These are phyloP conservation scores for Cheilosia soror DNA, from an alignment of 2,888 invertebrate species.

Conservation along the genomic window DNA sequence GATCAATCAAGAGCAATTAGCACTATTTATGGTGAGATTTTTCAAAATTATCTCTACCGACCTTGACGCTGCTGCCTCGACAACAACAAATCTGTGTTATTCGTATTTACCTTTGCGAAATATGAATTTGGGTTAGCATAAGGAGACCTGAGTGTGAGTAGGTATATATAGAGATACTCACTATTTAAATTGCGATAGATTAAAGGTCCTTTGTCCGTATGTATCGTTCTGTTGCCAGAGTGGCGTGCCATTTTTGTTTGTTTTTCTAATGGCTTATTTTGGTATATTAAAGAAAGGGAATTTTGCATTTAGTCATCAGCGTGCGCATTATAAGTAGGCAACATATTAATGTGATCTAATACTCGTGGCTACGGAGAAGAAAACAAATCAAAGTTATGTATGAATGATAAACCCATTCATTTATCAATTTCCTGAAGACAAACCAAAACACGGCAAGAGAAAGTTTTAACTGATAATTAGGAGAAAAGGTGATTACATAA, in stretches of 20 bases:
- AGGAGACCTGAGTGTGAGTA: neutral
- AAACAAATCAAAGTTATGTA: slow-evolving; percentile 21
- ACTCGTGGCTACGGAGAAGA: neutral
- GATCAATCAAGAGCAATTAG: slow-evolving; percentile 68
- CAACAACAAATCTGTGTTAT: slow-evolving; percentile 31
- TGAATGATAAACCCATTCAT: slow-evolving; percentile 35
- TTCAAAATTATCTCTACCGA: slow-evolving; percentile 30
- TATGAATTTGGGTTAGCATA: slow-evolving; percentile 18
- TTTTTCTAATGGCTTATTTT: slow-evolving; percentile 7
- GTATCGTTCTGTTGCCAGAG: too few relatives aligned
- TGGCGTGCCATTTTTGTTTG: slow-evolving; percentile 9
- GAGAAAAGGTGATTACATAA: slow-evolving; percentile 60
- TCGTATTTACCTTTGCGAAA: slow-evolving; percentile 38
- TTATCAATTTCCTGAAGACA: slow-evolving; percentile 49
- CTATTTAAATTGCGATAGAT: neutral
- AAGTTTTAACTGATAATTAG: slow-evolving; percentile 61
- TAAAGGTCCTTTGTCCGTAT: too few relatives aligned
- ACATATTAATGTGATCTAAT: neutral
- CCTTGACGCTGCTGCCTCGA: slow-evolving; percentile 31
- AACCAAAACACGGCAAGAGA: slow-evolving; percentile 50
- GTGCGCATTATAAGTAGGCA: neutral
- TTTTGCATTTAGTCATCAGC: too few relatives aligned
- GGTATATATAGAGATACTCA: neutral
- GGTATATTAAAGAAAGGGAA: neutral
- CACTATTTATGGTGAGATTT: slow-evolving; percentile 52